Evolutionary conservation across 2,888 invertebrate genomes (phyloP), one percentile per base, ranked within the genome.

Genomic region (Meganola albula): DNA sequence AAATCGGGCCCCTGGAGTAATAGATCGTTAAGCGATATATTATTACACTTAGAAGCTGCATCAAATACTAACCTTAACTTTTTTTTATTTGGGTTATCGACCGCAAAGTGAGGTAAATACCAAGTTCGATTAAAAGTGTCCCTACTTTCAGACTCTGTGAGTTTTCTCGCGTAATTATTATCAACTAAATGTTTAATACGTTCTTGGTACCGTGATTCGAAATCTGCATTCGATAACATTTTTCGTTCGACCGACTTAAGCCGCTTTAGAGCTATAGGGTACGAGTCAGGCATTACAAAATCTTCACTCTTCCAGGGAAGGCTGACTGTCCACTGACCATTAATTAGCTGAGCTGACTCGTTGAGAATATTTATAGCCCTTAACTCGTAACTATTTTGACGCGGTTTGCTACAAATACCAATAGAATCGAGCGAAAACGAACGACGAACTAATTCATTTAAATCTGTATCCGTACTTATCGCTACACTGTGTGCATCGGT

Each of bases 91-190:
- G 55, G 28, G n/a, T n/a, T n/a, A n/a, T n/a, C n/a, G n/a, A n/a
- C n/a, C n/a, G n/a, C n/a, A n/a, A n/a, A n/a, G n/a, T 56, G 53
- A 1, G 56, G 52, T 8, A 43, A 14, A n/a, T 38, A 59, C 52
- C 56, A 57, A 2, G 35, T 47, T 9, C 23, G 37, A 4, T 5
- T 7, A 2, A 38, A 34, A 1, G 6, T 8, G 5, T 22, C 2
- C 0, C 2, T 2, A n/a, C 44, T 23, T 4, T 10, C 10, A 2
- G 41, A 4, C 27, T 44, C 30, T n/a, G n/a, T n/a, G n/a, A n/a
- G n/a, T n/a, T n/a, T n/a, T 23, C n/a, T 9, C 4, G 55, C 53
- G 12, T 37, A 55, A 12, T 39, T 34, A n/a, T 54, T 55, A 1
- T 29, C 8, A 1, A 57, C 31, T 16, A 54, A 37, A 24, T 54